Evolutionary conservation across 2,888 invertebrate species (phyloP).

Genomic region (Iselma pallidipennis): DNA sequence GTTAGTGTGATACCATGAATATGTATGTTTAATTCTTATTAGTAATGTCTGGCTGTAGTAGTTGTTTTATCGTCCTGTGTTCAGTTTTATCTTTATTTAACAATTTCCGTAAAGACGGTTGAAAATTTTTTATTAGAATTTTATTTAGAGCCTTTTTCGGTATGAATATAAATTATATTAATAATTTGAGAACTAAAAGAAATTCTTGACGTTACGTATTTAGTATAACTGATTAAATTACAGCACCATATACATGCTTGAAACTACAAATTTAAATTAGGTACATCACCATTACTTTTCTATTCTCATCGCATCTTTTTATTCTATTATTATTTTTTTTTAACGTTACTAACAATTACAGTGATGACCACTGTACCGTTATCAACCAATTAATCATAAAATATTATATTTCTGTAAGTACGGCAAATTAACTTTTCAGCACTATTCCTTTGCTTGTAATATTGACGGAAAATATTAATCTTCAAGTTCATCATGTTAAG

Average conservation of each 20-base stretch:
- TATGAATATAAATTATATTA: neutral
- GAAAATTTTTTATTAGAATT: neutral
- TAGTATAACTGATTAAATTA: neutral
- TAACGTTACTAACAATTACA: neutral
- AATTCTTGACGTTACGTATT: neutral
- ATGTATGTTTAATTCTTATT: constrained; percentile 46
- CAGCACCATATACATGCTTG: neutral
- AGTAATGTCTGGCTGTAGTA: constrained; percentile 20
- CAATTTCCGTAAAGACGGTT: neutral
- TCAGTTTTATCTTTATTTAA: neutral
- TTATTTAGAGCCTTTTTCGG: neutral
- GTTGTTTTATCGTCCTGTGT: neutral
- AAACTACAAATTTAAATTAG: neutral
- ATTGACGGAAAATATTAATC: neutral
- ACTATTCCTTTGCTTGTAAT: neutral
- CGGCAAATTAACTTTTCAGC: constrained; percentile 1
- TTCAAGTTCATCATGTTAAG: neutral
- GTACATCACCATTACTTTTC: no score
- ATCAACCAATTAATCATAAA: constrained; percentile 1
- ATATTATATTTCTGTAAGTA: neutral
- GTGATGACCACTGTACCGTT: neutral
- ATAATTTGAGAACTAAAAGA: neutral
- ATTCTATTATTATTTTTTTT: neutral
- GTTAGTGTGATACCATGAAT: constrained; percentile 43
- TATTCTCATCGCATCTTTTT: neutral